Evolutionary conservation across 2,888 invertebrate species (phyloP).

Genomic region (Coelogynopora nodosa): DNA sequence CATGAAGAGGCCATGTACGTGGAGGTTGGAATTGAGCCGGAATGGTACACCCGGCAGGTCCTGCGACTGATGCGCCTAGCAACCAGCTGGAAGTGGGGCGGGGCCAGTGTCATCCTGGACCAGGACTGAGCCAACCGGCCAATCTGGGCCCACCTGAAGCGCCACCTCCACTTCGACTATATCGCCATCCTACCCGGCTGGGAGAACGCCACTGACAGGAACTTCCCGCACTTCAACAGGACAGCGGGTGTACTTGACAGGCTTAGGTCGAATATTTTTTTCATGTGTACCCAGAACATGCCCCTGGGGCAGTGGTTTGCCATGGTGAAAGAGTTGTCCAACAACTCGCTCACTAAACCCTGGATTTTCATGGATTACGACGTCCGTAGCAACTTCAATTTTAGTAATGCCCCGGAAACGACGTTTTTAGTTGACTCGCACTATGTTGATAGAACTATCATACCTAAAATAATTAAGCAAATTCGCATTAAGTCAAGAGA

Average conservation of each 20-base stretch:
- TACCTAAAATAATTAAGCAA: background rate
- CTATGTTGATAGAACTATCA: background rate
- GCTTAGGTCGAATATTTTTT: background rate
- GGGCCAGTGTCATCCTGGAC: background rate
- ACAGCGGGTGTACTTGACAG: background rate
- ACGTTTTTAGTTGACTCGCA: background rate
- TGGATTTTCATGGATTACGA: background rate
- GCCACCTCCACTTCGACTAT: background rate
- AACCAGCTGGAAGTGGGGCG: background rate
- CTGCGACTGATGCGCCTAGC: background rate
- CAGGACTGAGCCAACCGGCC: background rate
- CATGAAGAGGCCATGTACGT: background rate
- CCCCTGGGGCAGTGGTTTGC: background rate
- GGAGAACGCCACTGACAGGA: background rate
- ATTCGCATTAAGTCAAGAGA: background rate
- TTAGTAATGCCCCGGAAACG: background rate
- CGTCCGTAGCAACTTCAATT: background rate
- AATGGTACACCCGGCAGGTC: background rate
- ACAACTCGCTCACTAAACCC: background rate
- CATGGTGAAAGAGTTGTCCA: background rate
- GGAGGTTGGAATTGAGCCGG: background rate
- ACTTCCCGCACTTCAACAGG: background rate
- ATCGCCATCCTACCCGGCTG: background rate
- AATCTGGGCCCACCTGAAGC: background rate
- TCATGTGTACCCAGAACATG: background rate